Evolutionary conservation across 2,888 invertebrate genomes (phyloP), one percentile per base, ranked within the genome.

Genomic region (Sinhomidia bicolor): DNA sequence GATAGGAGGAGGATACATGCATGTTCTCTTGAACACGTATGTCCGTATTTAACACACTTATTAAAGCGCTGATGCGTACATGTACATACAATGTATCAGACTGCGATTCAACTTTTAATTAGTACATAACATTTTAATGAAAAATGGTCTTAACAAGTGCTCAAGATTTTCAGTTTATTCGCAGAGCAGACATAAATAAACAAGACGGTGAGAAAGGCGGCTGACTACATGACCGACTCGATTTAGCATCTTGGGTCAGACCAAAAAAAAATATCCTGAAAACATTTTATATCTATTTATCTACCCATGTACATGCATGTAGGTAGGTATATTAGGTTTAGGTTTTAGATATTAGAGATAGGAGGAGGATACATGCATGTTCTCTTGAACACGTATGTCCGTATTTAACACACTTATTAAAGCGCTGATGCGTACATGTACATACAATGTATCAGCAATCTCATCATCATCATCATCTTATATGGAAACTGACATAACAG

Each of bases 101-200:
- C n/a, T 71, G 74, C 74, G 80, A 44, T 41, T 60, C 60, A 80
- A 41, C 57, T 83, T 60, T 83, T 83, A 83, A 83, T 83, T 83
- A 83, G 41, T 65, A 65, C 65, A 65, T n/a, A 74, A 57, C 47
- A 26, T 79, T 65, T 79, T 85, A 65, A 85, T 68, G 85, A 84
- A 84, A 76, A 76, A 57, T 76, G 47, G 82, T 68, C 36, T n/a
- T 36, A 65, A 65, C 65, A 65, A 65, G 65, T 65, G 36, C 65
- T 65, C 36, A 65, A 65, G 65, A 65, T 57, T 65, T 60, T 65
- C 65, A 65, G 65, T 32, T 62, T n/a, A 62, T 23, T 57, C 62
- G 6, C 9, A n/a, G n/a, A 54, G 57, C 20, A 60, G 57, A 51
- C 51, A 51, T 51, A 51, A 51, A 60, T 60, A 60, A 65, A 82